Conservation (phyloP, 2,113 vertebrate genomes). For the Corydoras sp. region DNA sequence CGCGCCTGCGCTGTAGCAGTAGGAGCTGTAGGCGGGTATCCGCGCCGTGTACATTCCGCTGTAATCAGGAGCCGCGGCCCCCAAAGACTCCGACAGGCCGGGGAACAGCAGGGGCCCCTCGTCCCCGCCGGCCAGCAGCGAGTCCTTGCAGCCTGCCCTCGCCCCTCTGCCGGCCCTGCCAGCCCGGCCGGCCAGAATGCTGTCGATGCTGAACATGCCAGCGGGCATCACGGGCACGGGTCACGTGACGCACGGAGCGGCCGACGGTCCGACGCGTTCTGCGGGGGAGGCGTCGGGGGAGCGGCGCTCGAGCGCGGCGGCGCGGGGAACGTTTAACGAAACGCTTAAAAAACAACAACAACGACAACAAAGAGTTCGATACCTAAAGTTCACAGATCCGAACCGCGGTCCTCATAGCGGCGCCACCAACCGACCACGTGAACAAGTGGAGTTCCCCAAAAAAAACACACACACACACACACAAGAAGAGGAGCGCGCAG, state of each 20-base stretch:
- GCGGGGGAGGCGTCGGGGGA: too few relatives aligned
- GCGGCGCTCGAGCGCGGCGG: too few relatives aligned
- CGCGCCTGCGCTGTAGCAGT: conserved; percentile 93
- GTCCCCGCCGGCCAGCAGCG: conserved; percentile 77
- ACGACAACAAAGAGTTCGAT: conserved; percentile 13
- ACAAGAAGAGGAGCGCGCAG: neutral
- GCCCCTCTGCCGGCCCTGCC: conserved; percentile 49
- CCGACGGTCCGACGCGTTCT: neutral
- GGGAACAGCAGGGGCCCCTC: conserved; percentile 76
- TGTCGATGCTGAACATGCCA: conserved; percentile 98
- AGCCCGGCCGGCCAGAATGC: conserved; percentile 89
- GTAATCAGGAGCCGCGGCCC: conserved; percentile 76
- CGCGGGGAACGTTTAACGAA: too few relatives aligned
- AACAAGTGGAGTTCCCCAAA: neutral
- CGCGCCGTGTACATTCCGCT: conserved; percentile 83
- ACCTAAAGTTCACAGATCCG: conserved; percentile 29
- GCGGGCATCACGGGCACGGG: conserved; percentile 76
- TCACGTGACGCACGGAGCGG: neutral
- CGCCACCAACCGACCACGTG: neutral
- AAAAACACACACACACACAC: neutral
- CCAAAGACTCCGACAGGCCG: conserved; percentile 79
- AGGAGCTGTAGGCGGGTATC: conserved; percentile 81
- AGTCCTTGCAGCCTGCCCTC: conserved; percentile 85
- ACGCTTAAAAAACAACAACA: too few relatives aligned
- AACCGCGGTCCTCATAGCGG: neutral